These are phyloP conservation scores for Pitangus sulphuratus DNA, from an alignment of 2,797 vertebrate genomes.

Conservation along the genomic window DNA sequence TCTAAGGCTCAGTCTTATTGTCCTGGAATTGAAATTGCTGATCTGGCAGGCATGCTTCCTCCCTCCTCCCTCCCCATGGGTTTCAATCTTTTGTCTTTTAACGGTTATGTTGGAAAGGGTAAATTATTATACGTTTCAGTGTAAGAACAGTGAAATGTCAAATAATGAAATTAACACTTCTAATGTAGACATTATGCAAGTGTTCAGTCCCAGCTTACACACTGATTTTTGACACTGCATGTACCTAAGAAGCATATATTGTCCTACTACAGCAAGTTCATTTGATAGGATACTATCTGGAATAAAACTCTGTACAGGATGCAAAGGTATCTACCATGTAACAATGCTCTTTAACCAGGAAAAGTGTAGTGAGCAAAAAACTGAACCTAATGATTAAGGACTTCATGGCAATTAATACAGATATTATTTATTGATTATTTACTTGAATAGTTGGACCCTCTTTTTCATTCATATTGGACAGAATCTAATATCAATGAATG, in stretches of 20 bases:
- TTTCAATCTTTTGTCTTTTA: slow-evolving; percentile 16
- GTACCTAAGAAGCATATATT: background rate
- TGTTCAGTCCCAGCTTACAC: background rate
- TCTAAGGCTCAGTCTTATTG: background rate
- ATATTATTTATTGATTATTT: background rate
- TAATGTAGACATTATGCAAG: background rate
- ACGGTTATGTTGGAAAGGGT: background rate
- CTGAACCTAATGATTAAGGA: background rate
- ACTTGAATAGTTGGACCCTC: background rate
- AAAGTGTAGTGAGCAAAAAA: background rate
- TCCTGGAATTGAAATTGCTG: slow-evolving; percentile 8
- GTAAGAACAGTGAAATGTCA: background rate
- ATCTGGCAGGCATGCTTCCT: background rate
- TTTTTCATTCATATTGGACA: background rate
- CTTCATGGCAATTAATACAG: background rate
- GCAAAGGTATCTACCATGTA: background rate
- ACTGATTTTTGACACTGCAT: background rate
- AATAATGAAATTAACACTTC: background rate
- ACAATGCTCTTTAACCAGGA: background rate
- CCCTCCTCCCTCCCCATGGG: background rate
- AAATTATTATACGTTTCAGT: background rate
- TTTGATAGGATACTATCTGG: background rate
- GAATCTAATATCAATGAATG: fast-evolving
- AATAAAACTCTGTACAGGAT: background rate
- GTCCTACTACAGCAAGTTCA: background rate